Evolutionary conservation across 2,888 invertebrate genomes (phyloP), one percentile per base, ranked within the genome.

Genomic region (Cryptocephalus primarius): DNA sequence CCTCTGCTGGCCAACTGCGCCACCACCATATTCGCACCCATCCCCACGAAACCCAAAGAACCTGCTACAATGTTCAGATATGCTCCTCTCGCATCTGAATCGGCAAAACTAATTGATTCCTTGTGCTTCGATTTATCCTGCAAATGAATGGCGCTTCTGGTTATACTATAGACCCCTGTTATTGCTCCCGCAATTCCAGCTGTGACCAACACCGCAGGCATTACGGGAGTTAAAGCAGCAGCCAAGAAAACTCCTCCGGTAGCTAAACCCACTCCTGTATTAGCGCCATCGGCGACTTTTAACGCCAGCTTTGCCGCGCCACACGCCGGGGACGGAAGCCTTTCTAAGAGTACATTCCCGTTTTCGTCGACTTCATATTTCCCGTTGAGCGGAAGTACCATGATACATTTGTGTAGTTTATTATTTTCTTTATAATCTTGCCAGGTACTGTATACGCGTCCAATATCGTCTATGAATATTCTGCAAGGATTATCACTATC

Each of bases 61-160:
- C 77, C 77, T 1, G 77, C 77, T 0, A 75, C 71, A 39, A 79
- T 76, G 61, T 77, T 78, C 32, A 79, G 55, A 71, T 79, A 79
- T 45, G 77, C 77, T 41, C 75, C 75, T n/a, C 79, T 70, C 0
- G 79, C 77, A 47, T 78, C 78, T 0, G 75, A 60, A 12, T 78
- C 73, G 22, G 65, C 66, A 1, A 76, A 70, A 52, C 74, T 75
- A 36, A 58, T 40, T n/a, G 52, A 48, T 36, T 36, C 36, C 12
- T 36, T 12, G 4, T 12, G 36, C 6, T 11, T 11, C 12, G 12
- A 11, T 36, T 12, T 36, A 36, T 36, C 36, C 2, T 2, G 4
- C n/a, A 36, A 11, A 12, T n/a, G 2, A n/a, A 36, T 36, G 36
- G 36, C n/a, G 6, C 36, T 36, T 6, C 36, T 36, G 2, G 6